Evolutionary conservation across 2,797 vertebrate species (phyloP), one percentile per base, ranked within the genome.

Genomic region (Arrhamphus sclerolepis): DNA sequence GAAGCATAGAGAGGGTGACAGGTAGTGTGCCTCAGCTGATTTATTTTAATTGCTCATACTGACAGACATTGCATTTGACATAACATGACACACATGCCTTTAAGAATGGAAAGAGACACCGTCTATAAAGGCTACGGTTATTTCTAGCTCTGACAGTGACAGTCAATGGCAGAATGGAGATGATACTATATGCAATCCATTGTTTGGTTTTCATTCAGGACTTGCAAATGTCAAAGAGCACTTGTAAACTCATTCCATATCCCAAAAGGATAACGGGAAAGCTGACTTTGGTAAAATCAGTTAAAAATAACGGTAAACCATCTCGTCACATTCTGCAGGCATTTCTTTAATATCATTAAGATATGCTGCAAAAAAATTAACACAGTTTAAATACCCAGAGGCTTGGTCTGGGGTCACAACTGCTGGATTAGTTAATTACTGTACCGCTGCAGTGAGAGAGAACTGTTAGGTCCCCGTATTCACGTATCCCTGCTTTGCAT

Each of bases 71-170:
- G 56, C 22, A 13, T 54, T 39, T 54, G 63, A 62, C 31, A 11
- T 13, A 64, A 64, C 26, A 20, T 16, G 31, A 17, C 58, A 57
- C 17, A 22, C 29, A 21, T 8, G 46, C 17, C 41, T 38, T 1
- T 18, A 31, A 46, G 24, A 41, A 28, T 8, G 22, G 22, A 46
- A 75, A 70, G 16, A 70, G 46, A 18, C 29, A 28, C 38, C 8
- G 42, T 56, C 57, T 14, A 14, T 51, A 41, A 59, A 26, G 57
- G 46, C 22, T 13, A 64, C 11, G 46, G 62, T 72, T 38, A 61
- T 78, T 75, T 75, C 70, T 75, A 52, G 57, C 49, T 66, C 34
- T 57, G 76, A 81, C 74, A 72, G 69, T 83, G 77, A 83, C 66
- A 52, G 46, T 82, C 78, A 81, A 68, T 72, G 62, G 65, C 62